Conservation (phyloP, 1,140 invertebrate genomes). For the Mercenaria mercenaria region DNA sequence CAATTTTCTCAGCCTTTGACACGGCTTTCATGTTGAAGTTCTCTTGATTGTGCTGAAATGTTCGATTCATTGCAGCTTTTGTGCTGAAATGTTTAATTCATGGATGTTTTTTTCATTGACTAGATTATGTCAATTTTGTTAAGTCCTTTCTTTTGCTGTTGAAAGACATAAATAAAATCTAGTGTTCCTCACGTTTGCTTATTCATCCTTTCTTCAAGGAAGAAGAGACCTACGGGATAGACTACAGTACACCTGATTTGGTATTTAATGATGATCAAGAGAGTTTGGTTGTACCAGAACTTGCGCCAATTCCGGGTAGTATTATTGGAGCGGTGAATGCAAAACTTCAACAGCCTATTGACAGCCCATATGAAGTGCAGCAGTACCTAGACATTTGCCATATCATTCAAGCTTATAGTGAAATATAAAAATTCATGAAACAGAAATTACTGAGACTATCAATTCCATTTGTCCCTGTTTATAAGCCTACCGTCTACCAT, state of each 20-base stretch:
- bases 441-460: conserved; percentile 23
- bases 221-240: conserved; percentile 49
- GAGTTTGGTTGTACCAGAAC: conserved; percentile 49
- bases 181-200: conserved; percentile 45
- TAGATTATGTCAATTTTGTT: conserved; percentile 37
- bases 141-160: conserved; percentile 21
- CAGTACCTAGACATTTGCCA: conserved; percentile 46
- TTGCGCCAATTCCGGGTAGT: conserved; percentile 23
- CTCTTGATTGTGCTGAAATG: conserved; percentile 24
- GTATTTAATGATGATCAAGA: conserved; percentile 47
- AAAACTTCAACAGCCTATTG: conserved; percentile 37
- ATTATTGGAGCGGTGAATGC: conserved; percentile 15
- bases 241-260: conserved; percentile 42
- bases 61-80: no score
- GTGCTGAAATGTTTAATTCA: conserved; percentile 21
- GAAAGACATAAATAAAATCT: conserved; percentile 14
- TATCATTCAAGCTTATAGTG: conserved; percentile 22
- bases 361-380: conserved; percentile 45
- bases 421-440: conserved; percentile 20
- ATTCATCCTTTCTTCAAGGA: conserved; percentile 44
- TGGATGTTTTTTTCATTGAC: background rate
- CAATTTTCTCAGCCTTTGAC: conserved; percentile 35
- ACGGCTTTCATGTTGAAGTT: conserved; percentile 19
- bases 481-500: no score
- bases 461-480: conserved; percentile 18